These are phyloP conservation scores for Galleria mellonella DNA, from an alignment of 1,140 invertebrate species.

Conservation along the genomic window DNA sequence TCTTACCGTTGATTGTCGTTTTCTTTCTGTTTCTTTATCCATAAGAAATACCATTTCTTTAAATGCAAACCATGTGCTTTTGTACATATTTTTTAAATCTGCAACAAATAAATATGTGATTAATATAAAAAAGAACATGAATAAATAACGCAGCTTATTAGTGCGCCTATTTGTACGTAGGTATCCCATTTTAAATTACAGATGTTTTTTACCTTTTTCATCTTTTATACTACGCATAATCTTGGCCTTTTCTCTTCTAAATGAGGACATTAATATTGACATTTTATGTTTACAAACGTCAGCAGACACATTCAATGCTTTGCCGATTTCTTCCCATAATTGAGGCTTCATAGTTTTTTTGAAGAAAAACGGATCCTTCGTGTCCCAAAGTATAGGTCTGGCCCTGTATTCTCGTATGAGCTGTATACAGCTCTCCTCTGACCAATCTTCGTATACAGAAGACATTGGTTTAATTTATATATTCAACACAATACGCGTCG, in stretches of 20 bases:
- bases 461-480: slow-evolving; percentile 7
- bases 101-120: slow-evolving; percentile 2
- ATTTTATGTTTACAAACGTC: slow-evolving; percentile 21
- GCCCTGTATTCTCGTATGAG: slow-evolving; percentile 17
- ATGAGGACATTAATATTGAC: slow-evolving; percentile 17
- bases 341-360: slow-evolving; percentile 13
- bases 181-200: background rate
- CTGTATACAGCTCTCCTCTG: slow-evolving; percentile 15
- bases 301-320: slow-evolving; percentile 1
- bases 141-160: too few relatives aligned
- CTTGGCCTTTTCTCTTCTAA: slow-evolving; percentile 21
- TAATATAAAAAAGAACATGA: too few relatives aligned
- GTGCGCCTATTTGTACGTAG: too few relatives aligned
- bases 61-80: slow-evolving; percentile 24
- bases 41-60: slow-evolving; percentile 20
- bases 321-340: slow-evolving; percentile 16
- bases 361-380: slow-evolving; percentile 14
- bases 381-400: slow-evolving; percentile 18
- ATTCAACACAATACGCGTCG: slow-evolving; percentile 11
- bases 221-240: slow-evolving; percentile 14
- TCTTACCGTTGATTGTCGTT: slow-evolving; percentile 11
- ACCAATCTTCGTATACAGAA: slow-evolving; percentile 13
- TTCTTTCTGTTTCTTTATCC: slow-evolving; percentile 19
- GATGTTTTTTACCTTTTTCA: slow-evolving; percentile 4
- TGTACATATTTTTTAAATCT: slow-evolving; percentile 7